A percentile compares a stretch with the other conserved stretches of the same genome.
Conservation (phyloP, 2,113 vertebrate genomes). For the Pteronura brasiliensis region DNA sequence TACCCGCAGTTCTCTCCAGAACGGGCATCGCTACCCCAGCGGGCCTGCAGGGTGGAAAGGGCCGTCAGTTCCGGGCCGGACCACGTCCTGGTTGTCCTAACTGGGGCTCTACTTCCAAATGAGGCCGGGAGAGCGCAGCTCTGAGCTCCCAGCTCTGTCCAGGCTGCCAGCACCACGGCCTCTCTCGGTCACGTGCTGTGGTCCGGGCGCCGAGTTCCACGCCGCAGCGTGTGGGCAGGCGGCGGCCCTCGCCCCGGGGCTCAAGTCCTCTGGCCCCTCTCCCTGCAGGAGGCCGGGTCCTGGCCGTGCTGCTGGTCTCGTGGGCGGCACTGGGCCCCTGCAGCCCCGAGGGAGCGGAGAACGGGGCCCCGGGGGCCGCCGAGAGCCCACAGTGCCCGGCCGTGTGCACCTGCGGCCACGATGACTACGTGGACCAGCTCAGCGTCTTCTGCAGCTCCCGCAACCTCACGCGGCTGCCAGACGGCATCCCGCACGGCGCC, state of each 20-base stretch:
- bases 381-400: constrained; percentile 86
- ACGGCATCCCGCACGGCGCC: constrained; percentile 83
- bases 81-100: too few species aligned
- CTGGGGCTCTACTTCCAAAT: too few species aligned
- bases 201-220: background rate
- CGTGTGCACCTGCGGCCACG: constrained; percentile 87
- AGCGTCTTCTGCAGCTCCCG: constrained; percentile 92
- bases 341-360: constrained; percentile 38
- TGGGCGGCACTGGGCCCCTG: constrained; percentile 47
- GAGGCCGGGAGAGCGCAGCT: background rate
- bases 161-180: fast-evolving
- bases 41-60: background rate
- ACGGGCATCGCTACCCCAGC: fast-evolving
- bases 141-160: background rate
- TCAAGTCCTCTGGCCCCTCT: background rate
- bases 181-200: fast-evolving
- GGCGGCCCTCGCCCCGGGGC: background rate
- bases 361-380: constrained; percentile 19
- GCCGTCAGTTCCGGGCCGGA: fast-evolving
- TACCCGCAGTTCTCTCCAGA: background rate
- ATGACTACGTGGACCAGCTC: constrained; percentile 89
- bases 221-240: background rate
- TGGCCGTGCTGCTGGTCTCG: constrained; percentile 67
- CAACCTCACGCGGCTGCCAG: constrained; percentile 87
- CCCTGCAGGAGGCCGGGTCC: constrained; percentile 12